A percentile compares a stretch with the other conserved stretches of the same genome.
Evolutionary conservation across 2,113 vertebrate genomes (phyloP).

Genomic region (Cephalopterus ornatus): DNA sequence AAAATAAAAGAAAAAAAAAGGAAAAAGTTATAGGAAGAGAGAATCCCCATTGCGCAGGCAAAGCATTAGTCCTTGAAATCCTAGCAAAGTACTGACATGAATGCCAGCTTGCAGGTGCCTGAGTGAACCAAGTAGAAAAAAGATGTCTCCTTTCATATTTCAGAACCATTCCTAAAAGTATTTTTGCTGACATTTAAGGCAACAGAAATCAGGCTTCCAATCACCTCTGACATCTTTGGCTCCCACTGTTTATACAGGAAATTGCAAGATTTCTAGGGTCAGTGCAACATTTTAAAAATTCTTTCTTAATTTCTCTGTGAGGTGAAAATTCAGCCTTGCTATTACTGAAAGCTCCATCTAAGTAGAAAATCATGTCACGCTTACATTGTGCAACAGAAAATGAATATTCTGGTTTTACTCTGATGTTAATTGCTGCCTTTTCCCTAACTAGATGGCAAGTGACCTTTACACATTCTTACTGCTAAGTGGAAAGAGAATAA

Average conservation of each 20-base stretch:
- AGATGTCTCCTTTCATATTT: background rate
- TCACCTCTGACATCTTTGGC: background rate
- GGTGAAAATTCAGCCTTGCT: background rate
- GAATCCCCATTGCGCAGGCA: background rate
- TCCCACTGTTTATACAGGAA: background rate
- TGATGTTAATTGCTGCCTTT: conserved; percentile 67
- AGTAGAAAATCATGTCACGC: conserved; percentile 46
- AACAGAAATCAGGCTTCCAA: background rate
- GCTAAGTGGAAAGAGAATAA: conserved; percentile 72
- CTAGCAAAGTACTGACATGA: background rate
- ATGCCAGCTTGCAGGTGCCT: background rate
- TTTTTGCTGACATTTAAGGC: background rate
- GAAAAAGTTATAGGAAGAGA: background rate
- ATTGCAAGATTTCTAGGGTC: background rate
- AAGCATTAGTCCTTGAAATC: background rate
- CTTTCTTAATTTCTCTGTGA: background rate
- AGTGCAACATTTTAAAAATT: background rate
- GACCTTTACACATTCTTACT: conserved; percentile 78
- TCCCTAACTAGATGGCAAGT: conserved; percentile 60
- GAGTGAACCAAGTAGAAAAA: background rate
- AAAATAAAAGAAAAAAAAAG: background rate
- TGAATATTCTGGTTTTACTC: conserved; percentile 58
- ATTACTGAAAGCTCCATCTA: conserved; percentile 22
- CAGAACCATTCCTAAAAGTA: background rate
- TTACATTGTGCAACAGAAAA: conserved; percentile 49